Percentiles rank a stretch among this genome's conserved stretches.
These are phyloP conservation scores for Agrochola macilenta DNA, from an alignment of 2,888 invertebrate genomes.

Conservation along the genomic window DNA sequence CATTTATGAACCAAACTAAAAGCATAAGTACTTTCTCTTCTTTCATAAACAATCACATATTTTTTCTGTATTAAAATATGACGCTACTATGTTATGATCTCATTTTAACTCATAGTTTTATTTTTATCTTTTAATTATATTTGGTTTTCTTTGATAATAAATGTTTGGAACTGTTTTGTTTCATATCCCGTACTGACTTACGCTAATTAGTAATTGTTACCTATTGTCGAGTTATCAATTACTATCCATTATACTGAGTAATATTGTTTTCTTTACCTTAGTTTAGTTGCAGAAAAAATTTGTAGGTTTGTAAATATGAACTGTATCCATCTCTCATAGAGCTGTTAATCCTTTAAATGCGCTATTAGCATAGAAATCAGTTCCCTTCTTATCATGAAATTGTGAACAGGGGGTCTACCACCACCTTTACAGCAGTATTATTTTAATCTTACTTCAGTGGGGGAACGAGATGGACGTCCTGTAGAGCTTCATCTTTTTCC, in stretches of 20 bases:
- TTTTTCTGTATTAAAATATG: conserved; percentile 4
- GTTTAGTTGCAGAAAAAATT: background rate
- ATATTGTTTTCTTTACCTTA: background rate
- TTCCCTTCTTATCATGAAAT: background rate
- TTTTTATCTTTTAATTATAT: conserved; percentile 33
- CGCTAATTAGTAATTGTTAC: conserved; percentile 21
- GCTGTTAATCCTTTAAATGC: background rate
- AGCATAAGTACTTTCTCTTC: background rate
- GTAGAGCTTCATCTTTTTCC: no score
- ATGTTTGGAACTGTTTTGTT: conserved; percentile 26
- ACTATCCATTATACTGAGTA: background rate
- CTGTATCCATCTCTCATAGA: background rate
- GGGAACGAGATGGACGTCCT: no score
- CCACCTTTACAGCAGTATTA: no score
- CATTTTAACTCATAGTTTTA: conserved; percentile 56
- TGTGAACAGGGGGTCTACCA: background rate
- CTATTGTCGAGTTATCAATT: conserved; percentile 24
- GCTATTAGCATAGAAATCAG: conserved; percentile 4
- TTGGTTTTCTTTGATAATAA: conserved; percentile 13
- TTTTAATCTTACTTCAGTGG: no score
- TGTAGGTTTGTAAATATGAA: background rate
- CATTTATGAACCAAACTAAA: background rate
- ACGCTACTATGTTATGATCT: conserved; percentile 60
- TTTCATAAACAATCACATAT: background rate
- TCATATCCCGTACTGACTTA: conserved; percentile 21